A percentile compares a stretch with the other conserved stretches of the same genome.
phyloP scores from a whole-genome alignment of 2,113 vertebrate genomes.

The Indicator maculatus region DNA sequence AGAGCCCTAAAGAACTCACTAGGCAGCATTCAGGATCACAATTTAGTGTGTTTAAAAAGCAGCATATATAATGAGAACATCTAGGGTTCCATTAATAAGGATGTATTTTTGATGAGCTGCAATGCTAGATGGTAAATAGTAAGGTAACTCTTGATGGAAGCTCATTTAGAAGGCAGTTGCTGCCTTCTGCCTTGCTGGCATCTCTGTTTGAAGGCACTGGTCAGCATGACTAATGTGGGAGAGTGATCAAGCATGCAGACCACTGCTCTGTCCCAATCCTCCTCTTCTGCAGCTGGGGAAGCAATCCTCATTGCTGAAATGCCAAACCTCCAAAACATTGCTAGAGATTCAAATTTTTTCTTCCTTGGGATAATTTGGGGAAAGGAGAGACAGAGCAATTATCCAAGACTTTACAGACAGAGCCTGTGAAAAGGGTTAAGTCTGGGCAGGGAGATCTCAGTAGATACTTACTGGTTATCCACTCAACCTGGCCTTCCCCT shows the following conservation, averaged over 20 bases:
- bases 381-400: not conserved
- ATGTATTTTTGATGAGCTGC: not conserved
- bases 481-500: not conserved
- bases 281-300: not conserved
- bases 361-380: not conserved
- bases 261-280: not conserved
- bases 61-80: slow-evolving; percentile 6
- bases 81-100: not conserved
- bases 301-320: not conserved
- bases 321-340: not conserved
- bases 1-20: not conserved
- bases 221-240: not conserved
- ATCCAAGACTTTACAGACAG: not conserved
- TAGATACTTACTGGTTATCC: not conserved
- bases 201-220: not conserved
- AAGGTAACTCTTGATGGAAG: not conserved
- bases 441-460: not conserved
- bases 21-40: not conserved
- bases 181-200: not conserved
- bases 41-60: not conserved
- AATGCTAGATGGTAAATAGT: not conserved
- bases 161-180: not conserved
- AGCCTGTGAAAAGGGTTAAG: not conserved
- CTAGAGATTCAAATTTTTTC: not conserved
- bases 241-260: not conserved